phyloP scores from a whole-genome alignment of 2,888 invertebrate species.

The Harpalus rufipes region DNA sequence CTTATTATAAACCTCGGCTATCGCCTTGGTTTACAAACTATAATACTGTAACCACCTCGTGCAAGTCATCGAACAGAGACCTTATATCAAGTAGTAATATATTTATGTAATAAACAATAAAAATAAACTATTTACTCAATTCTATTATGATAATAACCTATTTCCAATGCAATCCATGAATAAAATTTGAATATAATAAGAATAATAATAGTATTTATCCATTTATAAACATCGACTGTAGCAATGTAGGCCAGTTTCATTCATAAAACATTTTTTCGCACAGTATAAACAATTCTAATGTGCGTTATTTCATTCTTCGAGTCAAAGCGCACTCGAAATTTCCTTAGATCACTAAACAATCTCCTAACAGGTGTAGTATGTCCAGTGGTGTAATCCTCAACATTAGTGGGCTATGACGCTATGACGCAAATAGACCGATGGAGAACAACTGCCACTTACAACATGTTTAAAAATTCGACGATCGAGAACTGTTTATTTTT shows the following conservation, averaged over 20 bases:
- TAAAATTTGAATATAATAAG: constrained; percentile 11
- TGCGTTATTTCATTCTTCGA: constrained; percentile 4
- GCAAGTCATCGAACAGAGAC: no score
- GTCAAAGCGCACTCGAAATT: constrained; percentile 12
- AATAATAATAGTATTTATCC: constrained; percentile 29
- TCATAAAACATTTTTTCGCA: constrained; percentile 8
- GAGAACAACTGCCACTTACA: constrained; percentile 61
- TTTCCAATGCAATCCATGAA: neutral
- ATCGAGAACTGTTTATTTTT: constrained; percentile 28
- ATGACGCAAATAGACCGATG: constrained; percentile 59
- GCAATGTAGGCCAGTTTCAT: constrained; percentile 31
- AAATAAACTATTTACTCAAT: neutral
- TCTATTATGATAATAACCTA: neutral
- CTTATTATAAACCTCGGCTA: no score
- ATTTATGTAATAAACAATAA: neutral
- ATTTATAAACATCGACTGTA: neutral
- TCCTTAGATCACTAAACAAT: constrained; percentile 25
- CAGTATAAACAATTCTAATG: constrained; percentile 25
- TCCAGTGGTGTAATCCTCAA: constrained; percentile 27
- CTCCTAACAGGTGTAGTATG: constrained; percentile 5
- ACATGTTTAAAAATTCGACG: constrained; percentile 27
- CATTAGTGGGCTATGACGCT: constrained; percentile 42
- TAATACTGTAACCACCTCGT: no score
- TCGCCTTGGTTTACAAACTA: no score
- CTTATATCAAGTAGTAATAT: no score